A percentile compares a stretch with the other conserved stretches of the same genome.
These are phyloP conservation scores for Volucella inanis DNA, from an alignment of 2,888 invertebrate genomes.

Conservation along the genomic window DNA sequence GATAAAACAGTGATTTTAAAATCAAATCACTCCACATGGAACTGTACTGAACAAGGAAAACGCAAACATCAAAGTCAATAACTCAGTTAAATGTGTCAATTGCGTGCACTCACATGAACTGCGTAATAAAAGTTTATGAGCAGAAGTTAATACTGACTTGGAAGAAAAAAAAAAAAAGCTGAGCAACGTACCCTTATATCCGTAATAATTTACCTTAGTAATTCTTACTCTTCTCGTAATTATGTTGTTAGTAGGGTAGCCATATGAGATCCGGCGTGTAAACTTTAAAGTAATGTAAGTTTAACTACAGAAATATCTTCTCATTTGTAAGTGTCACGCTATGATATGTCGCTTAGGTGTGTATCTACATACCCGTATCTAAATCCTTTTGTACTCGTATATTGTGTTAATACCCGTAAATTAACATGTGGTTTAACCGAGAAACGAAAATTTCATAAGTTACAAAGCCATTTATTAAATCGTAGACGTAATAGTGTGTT, in stretches of 20 bases:
- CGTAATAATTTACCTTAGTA: not conserved
- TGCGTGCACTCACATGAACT: constrained; percentile 40
- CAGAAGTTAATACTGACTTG: not conserved
- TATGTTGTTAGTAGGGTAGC: constrained; percentile 12
- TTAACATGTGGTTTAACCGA: too few species aligned
- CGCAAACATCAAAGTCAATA: constrained; percentile 39
- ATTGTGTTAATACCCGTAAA: too few species aligned
- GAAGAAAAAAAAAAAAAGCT: not conserved
- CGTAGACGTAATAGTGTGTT: too few species aligned
- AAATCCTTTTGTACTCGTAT: too few species aligned
- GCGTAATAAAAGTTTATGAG: constrained; percentile 45
- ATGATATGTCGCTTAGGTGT: not conserved
- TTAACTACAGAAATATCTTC: constrained; percentile 21
- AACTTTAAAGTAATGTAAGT: not conserved
- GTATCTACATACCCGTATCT: too few species aligned
- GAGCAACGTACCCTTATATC: too few species aligned
- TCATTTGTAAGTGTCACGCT: constrained; percentile 36
- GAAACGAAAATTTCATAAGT: too few species aligned
- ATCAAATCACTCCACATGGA: not conserved
- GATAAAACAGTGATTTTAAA: constrained; percentile 21
- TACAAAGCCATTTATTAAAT: too few species aligned
- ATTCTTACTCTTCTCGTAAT: constrained; percentile 36
- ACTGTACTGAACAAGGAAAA: not conserved
- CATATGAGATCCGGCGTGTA: not conserved
- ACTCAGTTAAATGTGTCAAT: constrained; percentile 46